These are phyloP conservation scores for Mormyrus iriodes DNA, from an alignment of 2,113 vertebrate species.

Conservation along the genomic window DNA sequence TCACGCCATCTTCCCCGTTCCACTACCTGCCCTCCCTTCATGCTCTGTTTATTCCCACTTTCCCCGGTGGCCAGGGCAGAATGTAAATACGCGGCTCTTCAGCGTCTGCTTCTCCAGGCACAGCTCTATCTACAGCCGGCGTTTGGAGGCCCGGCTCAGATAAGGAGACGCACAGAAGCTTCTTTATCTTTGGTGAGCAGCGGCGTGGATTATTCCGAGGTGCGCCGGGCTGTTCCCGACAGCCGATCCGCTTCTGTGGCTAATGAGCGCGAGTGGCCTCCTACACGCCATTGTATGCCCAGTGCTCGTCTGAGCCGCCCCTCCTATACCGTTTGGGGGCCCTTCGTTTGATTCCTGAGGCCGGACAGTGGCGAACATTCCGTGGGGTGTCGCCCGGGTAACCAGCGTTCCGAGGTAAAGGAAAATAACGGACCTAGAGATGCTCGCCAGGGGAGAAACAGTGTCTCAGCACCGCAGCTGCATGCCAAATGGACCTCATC, in stretches of 20 bases:
- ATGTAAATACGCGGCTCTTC: constrained; percentile 15
- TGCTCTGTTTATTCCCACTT: constrained; percentile 18
- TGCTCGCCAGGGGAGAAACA: not conserved
- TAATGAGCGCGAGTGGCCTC: not conserved
- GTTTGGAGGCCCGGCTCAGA: constrained; percentile 1
- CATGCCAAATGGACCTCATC: not conserved
- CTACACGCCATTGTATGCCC: not conserved
- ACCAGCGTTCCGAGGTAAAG: not conserved
- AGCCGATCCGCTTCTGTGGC: not conserved
- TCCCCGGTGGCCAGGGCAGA: constrained; percentile 1
- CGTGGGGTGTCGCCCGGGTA: not conserved
- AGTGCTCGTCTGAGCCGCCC: not conserved
- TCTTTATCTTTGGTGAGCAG: not conserved
- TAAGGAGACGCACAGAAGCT: not conserved
- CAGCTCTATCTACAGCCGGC: not conserved
- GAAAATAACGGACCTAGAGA: not conserved
- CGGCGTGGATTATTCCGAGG: constrained; percentile 8
- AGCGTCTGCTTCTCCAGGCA: not conserved
- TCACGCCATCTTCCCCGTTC: constrained; percentile 9
- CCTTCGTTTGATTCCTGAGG: not conserved
- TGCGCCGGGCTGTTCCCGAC: not conserved
- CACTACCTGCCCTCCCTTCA: constrained; percentile 17
- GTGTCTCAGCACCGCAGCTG: not conserved
- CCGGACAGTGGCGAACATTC: not conserved
- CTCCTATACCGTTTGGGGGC: not conserved